Evolutionary conservation across 1,140 invertebrate genomes (phyloP).

Genomic region (Papilio helenus): DNA sequence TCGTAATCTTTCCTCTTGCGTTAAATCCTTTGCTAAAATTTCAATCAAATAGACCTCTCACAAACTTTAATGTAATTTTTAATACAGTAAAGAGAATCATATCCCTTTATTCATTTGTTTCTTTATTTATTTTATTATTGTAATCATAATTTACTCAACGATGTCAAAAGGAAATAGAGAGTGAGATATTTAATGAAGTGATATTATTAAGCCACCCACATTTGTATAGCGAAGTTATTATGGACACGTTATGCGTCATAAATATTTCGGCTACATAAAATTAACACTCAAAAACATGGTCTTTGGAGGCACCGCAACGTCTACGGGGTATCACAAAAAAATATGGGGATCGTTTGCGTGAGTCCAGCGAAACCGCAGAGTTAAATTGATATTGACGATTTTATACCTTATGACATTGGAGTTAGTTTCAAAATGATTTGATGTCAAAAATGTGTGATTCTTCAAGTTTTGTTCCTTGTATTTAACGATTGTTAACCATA

Average conservation of each 20-base stretch:
- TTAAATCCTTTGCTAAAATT: neutral
- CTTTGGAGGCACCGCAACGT: conserved; percentile 79
- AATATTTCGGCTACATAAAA: conserved; percentile 82
- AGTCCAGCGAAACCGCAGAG: conserved; percentile 46
- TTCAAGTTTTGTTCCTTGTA: conserved; percentile 49
- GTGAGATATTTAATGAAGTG: conserved; percentile 68
- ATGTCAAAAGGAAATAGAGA: neutral
- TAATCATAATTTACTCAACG: neutral
- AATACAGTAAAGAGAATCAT: neutral
- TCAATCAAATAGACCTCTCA: neutral
- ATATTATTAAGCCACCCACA: conserved; percentile 78
- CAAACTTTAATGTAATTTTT: neutral
- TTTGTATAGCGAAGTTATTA: conserved; percentile 79
- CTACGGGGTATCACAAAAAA: conserved; percentile 77
- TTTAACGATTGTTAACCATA: conserved; percentile 58
- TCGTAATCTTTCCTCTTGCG: neutral
- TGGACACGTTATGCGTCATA: conserved; percentile 80
- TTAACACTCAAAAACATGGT: conserved; percentile 81
- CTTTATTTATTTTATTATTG: neutral
- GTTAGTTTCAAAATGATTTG: conserved; percentile 47
- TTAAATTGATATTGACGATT: neutral
- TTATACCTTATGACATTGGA: conserved; percentile 37
- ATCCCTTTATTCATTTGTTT: neutral
- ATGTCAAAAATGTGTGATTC: conserved; percentile 42
- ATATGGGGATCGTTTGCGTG: conserved; percentile 69